Base-by-base conservation (phyloP, 2,113 vertebrate species). In the Caloenas nicobarica region DNA sequence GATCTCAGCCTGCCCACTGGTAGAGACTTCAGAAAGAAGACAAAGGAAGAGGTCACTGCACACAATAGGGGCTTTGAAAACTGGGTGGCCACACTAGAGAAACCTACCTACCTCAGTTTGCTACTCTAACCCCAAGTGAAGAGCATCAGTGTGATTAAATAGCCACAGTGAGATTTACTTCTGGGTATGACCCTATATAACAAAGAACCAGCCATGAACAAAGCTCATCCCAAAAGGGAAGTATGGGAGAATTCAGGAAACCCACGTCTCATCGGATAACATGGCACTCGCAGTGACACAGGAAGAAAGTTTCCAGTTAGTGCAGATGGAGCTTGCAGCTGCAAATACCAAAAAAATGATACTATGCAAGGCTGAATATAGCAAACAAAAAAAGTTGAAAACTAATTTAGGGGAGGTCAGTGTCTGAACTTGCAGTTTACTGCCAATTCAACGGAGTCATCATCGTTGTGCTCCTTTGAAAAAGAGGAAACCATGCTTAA, bases 371-470 rank as follows among this genome's bases (percentile, higher is more conserved):
- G 57, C 42, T 91, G 93, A 94, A 81, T 58, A 81, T 1, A 91
- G 61, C 2, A 3, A 97, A 82, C 33, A 90, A 77, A 88, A 78
- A 58, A 73, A 60, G 33, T 0, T 94, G 79, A 91, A 80, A 86
- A 88, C 48, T 57, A 74, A 93, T 95, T 91, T 73, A 91, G 64
- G 17, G 38, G 31, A 93, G 56, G 82, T 81, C 90, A 86, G 38
- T 13, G 23, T 28, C 56, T 92, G 87, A 91, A 89, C 85, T 65
- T 89, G 88, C 78, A 77, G 62, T 70, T 89, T 91, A 62, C 34
- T 93, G 88, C 84, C 93, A 91, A 88, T 86, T 95, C 87, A 61
- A 79, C 88, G 80, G 94, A 93, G 64, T 94, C 93, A 95, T 95
- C 88, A 95, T 71, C 93, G 73, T 36, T 9, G 29, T 2, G 0